Conservation (phyloP, 2,797 vertebrate species). For the Aselliscus stoliczkanus region DNA sequence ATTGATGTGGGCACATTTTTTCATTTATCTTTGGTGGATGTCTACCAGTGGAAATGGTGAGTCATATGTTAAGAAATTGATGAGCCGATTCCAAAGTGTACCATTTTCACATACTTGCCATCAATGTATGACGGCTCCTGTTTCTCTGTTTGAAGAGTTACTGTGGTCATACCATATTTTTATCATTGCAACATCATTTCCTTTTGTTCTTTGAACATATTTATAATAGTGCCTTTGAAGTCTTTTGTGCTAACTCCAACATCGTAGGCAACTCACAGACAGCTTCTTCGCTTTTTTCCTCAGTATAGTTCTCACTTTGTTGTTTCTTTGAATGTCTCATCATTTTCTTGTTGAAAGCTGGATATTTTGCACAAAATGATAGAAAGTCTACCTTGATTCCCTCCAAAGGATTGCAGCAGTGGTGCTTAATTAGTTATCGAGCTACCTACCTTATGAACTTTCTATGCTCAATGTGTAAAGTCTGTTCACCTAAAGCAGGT, state of each 20-base stretch:
- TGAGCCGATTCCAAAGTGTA: background rate
- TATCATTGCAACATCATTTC: background rate
- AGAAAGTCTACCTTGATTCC: background rate
- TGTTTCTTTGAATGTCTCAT: background rate
- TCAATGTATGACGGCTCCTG: background rate
- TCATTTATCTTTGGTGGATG: background rate
- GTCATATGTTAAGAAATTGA: background rate
- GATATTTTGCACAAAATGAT: background rate
- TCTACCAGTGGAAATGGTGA: background rate
- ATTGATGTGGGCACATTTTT: background rate
- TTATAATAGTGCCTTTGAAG: background rate
- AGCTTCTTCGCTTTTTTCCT: background rate
- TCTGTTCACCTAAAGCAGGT: background rate
- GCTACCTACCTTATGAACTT: background rate
- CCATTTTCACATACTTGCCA: background rate
- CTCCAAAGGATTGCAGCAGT: background rate
- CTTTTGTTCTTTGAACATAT: conserved; percentile 3
- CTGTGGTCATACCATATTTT: background rate
- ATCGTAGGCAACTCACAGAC: background rate
- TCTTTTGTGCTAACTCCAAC: background rate
- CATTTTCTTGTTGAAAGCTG: background rate
- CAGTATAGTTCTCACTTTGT: background rate
- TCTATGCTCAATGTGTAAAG: background rate
- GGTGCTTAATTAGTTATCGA: background rate
- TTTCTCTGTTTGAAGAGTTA: background rate